Percentiles rank a stretch among this genome's conserved stretches.
phyloP scores from a whole-genome alignment of 2,888 invertebrate genomes.

The Sturmia bella region DNA sequence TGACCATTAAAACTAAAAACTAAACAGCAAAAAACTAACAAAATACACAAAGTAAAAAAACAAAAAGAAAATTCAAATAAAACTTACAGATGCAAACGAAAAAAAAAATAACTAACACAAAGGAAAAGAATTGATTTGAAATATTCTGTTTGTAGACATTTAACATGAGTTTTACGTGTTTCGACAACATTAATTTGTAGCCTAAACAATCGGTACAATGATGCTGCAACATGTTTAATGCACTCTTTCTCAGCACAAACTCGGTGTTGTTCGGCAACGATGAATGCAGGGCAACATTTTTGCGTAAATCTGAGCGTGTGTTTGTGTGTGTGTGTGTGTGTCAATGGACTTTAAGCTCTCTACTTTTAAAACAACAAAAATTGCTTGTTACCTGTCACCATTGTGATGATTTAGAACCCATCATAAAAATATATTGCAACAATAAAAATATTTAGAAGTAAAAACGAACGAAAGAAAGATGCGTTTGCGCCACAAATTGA shows the following conservation, averaged over 20 bases:
- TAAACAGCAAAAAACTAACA: conserved; percentile 19
- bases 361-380: conserved; percentile 46
- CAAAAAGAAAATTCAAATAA: conserved; percentile 57
- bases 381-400: conserved; percentile 72
- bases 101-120: conserved; percentile 6
- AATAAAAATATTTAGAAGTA: conserved; percentile 53
- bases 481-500: neutral
- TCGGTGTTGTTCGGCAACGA: neutral
- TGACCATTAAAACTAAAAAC: conserved; percentile 41
- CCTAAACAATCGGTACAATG: conserved; percentile 47
- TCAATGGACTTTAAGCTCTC: conserved; percentile 8
- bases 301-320: neutral
- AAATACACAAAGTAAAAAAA: too few relatives aligned
- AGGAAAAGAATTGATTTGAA: conserved; percentile 52
- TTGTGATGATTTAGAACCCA: conserved; percentile 72
- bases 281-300: conserved; percentile 27
- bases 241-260: conserved; percentile 3
- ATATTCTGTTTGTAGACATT: conserved; percentile 68
- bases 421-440: conserved; percentile 54
- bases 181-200: conserved; percentile 73
- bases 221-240: conserved; percentile 65
- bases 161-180: conserved; percentile 74
- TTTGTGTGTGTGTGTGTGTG: neutral
- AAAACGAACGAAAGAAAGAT: neutral
- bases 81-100: conserved; percentile 17